Base-by-base conservation (phyloP, 2,797 vertebrate species). In the Hephaestus fuliginosus region DNA sequence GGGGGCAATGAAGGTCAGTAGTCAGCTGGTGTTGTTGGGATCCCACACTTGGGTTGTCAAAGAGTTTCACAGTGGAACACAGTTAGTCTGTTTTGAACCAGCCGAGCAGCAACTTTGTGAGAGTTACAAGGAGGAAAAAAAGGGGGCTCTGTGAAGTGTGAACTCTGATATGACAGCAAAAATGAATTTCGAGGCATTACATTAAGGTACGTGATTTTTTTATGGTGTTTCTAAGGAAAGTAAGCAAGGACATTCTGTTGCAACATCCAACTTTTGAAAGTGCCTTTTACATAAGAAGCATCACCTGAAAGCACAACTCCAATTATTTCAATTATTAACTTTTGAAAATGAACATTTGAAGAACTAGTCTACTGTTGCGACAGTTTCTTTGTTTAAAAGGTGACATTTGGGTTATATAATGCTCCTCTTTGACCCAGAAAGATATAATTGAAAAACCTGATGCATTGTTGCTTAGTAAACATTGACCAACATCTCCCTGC, bases 1-100 rank as follows among this genome's bases (percentile, higher is more conserved):
- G 63, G 70, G 82, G 89, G 75, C 11, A 6, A 46, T 81, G 70
- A 25, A 70, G 80, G 83, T 85, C 88, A 71, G 83, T 13, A 91
- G 92, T 93, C 91, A 92, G 92, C 90, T 92, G 91, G 74, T 91
- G 79, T 82, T 83, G 30, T 68, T 86, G 70, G 83, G 79, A 86
- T 74, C 70, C 53, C 43, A 68, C 65, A 60, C 65, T 70, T n/a
- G 57, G 66, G 71, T 80, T 89, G 80, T 80, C 74, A 64, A 30
- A 49, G 58, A 64, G 67, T 76, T 83, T 87, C 51, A 9, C 71
- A 68, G 58, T 39, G 22, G 28, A 46, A 55, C 70, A 55, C 5
- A 6, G 78, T 90, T 75, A 76, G 81, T 84, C 53, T 60, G 77
- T 72, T 78, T 73, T 80, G 58, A 80, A 72, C 49, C 71, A 62